These are phyloP conservation scores for Muricea muricata DNA, from an alignment of 92 coral and sea anemone genomes.

Conservation along the genomic window DNA sequence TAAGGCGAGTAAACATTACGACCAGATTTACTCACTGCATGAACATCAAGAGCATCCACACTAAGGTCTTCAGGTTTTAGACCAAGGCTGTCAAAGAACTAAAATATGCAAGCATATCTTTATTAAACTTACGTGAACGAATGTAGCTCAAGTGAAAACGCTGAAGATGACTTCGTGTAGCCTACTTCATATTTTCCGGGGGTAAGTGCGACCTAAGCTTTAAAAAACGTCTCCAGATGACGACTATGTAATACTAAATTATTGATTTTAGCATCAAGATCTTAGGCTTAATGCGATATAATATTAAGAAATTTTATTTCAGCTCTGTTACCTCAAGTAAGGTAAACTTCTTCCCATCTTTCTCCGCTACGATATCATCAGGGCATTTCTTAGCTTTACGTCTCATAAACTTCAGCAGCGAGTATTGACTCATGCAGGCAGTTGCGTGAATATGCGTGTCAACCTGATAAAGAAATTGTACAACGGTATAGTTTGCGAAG, in stretches of 20 bases:
- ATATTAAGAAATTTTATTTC: no score
- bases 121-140: no score
- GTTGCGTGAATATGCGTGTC: slow-evolving; percentile 98
- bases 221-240: no score
- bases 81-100: slow-evolving; percentile 94
- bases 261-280: no score
- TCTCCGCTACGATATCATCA: slow-evolving; percentile 68
- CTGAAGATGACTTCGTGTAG: no score
- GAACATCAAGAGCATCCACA: slow-evolving; percentile 94
- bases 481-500: no score
- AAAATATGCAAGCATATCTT: not conserved
- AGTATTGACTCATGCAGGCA: slow-evolving; percentile 94
- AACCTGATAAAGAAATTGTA: slow-evolving; percentile 74
- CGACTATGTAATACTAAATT: no score
- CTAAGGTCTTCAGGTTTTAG: slow-evolving; percentile 87
- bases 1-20: no score
- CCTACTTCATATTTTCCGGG: no score
- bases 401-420: slow-evolving; percentile 85
- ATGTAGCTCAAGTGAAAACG: no score
- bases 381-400: slow-evolving; percentile 83
- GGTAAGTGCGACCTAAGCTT: no score
- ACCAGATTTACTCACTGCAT: slow-evolving; percentile 84
- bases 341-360: slow-evolving; percentile 79
- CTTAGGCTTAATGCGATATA: no score
- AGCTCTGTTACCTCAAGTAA: slow-evolving; percentile 70